phyloP scores from a whole-genome alignment of 2,797 vertebrate genomes.

The Propithecus perrieri region DNA sequence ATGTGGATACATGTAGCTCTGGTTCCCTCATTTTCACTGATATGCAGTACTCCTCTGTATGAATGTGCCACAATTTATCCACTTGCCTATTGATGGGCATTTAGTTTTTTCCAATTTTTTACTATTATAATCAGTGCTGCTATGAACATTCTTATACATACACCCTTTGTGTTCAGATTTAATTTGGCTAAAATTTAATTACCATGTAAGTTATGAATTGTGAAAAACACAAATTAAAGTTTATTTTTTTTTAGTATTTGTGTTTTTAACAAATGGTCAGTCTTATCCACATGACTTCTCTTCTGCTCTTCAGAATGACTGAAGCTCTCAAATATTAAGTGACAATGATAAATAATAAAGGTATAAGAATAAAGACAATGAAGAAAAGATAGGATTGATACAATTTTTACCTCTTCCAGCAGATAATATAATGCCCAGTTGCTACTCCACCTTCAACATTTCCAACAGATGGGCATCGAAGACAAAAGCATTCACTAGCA shows the following conservation, averaged over 20 bases:
- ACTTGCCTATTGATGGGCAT: background rate
- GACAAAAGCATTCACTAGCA: slow-evolving; percentile 97
- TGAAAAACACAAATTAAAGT: background rate
- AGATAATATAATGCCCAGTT: slow-evolving; percentile 93
- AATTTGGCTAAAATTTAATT: background rate
- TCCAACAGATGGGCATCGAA: slow-evolving; percentile 90
- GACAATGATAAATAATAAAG: background rate
- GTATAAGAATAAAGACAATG: background rate
- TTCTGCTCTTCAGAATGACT: background rate
- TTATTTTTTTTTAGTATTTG: background rate
- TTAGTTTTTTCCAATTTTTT: background rate
- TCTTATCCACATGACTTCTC: background rate
- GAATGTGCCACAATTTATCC: background rate
- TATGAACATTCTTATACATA: background rate
- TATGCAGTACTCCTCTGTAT: background rate
- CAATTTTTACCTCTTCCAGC: slow-evolving; percentile 91
- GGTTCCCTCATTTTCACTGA: background rate
- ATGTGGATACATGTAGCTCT: background rate
- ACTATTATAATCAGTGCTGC: background rate
- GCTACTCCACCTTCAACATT: slow-evolving; percentile 89
- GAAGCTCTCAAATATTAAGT: background rate
- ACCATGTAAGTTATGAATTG: background rate
- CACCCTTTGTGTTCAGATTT: background rate
- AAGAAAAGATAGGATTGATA: background rate
- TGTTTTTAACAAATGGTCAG: background rate